Conservation (phyloP, 2,797 vertebrate species). For the Notamacropus eugenii region DNA sequence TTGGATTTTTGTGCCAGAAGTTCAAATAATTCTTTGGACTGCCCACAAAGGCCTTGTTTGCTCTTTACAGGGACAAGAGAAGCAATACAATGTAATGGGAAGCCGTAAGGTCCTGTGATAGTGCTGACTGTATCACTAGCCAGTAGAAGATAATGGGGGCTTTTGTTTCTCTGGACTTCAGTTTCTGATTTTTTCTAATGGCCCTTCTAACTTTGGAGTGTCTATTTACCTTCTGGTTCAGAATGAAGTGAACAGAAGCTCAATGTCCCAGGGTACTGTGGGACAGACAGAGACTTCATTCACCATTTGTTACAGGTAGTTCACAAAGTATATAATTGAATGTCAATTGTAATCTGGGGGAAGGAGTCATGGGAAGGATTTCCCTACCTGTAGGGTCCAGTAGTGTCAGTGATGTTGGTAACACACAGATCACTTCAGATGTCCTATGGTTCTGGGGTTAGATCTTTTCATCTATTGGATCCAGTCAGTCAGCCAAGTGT, state of each 20-base stretch:
- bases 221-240: background rate
- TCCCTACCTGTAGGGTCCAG: background rate
- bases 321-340: background rate
- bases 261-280: background rate
- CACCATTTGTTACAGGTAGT: fast-evolving
- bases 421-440: background rate
- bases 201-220: background rate
- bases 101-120: too few species aligned
- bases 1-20: background rate
- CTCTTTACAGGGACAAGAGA: background rate
- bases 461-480: background rate
- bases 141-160: background rate
- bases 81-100: background rate
- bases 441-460: background rate
- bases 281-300: background rate
- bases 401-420: background rate
- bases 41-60: background rate
- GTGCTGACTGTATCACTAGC: background rate
- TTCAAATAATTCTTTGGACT: background rate
- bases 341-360: background rate
- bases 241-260: background rate
- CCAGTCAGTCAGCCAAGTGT: background rate
- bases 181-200: background rate
- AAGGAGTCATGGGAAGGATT: background rate
- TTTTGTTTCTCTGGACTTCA: background rate